phyloP scores from a whole-genome alignment of 2,113 vertebrate species.

The Saccopteryx bilineata region DNA sequence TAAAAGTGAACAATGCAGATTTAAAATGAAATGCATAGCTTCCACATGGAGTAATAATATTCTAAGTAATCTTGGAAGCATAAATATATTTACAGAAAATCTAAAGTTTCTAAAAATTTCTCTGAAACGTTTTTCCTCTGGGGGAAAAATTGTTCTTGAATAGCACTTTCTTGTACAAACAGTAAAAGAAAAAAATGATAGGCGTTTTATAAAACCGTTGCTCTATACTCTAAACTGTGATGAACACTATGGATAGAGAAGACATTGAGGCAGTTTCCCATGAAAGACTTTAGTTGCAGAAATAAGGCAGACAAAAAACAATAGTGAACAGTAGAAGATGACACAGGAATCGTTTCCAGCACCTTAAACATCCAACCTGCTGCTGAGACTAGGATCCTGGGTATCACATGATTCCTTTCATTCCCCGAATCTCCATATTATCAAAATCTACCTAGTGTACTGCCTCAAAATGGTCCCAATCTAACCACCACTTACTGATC shows the following conservation, averaged over 20 bases:
- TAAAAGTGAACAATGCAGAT: conserved; percentile 56
- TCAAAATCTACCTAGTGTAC: background rate
- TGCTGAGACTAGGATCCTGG: background rate
- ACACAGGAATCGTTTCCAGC: rapidly evolving
- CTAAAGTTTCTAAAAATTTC: conserved; percentile 37
- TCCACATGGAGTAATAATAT: conserved; percentile 45
- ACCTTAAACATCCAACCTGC: background rate
- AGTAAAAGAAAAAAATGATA: conserved; percentile 27
- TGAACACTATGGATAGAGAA: background rate
- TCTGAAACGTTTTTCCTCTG: conserved; percentile 46
- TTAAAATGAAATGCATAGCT: conserved; percentile 48
- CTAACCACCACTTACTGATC: background rate
- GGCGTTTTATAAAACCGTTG: background rate
- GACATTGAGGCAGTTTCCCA: background rate
- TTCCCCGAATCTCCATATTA: background rate
- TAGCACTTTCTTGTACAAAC: conserved; percentile 10
- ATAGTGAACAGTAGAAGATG: background rate
- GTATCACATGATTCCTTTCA: background rate
- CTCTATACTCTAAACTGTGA: background rate
- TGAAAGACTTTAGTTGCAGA: background rate
- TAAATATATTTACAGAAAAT: conserved; percentile 54
- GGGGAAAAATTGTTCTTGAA: conserved; percentile 26
- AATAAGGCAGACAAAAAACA: background rate
- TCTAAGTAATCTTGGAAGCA: conserved; percentile 51
- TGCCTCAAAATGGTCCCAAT: background rate